phyloP scores from a whole-genome alignment of 2,888 invertebrate species.

The Chironomus tentans region DNA sequence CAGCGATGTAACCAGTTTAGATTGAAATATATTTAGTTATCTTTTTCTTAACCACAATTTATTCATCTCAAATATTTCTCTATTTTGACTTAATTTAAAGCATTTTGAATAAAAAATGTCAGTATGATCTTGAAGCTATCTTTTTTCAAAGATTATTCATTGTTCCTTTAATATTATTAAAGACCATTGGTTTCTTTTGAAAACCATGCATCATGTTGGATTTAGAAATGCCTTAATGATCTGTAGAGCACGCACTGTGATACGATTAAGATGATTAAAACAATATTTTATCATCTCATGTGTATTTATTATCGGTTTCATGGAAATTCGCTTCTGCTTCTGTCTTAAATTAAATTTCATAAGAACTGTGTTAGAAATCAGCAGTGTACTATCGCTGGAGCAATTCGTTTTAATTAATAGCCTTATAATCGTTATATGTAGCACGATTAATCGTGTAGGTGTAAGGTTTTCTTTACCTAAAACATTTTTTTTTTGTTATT shows the following conservation, averaged over 20 bases:
- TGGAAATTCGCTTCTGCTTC: too few relatives aligned
- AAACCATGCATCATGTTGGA: background rate
- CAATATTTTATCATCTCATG: background rate
- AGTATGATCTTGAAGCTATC: background rate
- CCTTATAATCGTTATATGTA: background rate
- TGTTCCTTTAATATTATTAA: background rate
- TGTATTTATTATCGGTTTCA: background rate
- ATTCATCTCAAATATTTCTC: background rate
- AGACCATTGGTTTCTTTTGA: background rate
- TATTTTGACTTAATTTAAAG: background rate
- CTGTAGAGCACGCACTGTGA: background rate
- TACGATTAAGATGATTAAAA: background rate
- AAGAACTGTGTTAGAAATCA: too few relatives aligned
- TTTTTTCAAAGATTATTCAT: background rate
- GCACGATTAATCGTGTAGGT: background rate
- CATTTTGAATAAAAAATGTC: background rate
- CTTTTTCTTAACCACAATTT: too few relatives aligned
- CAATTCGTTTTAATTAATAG: background rate
- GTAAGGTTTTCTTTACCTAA: background rate
- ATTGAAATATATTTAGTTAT: background rate
- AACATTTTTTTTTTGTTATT: too few relatives aligned
- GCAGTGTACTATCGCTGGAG: background rate
- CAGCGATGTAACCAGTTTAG: slow-evolving; percentile 16
- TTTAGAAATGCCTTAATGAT: background rate
- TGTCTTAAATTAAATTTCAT: too few relatives aligned